Evolutionary conservation across 2,888 invertebrate species (phyloP).

Genomic region (Carpatolechia fugitivella): DNA sequence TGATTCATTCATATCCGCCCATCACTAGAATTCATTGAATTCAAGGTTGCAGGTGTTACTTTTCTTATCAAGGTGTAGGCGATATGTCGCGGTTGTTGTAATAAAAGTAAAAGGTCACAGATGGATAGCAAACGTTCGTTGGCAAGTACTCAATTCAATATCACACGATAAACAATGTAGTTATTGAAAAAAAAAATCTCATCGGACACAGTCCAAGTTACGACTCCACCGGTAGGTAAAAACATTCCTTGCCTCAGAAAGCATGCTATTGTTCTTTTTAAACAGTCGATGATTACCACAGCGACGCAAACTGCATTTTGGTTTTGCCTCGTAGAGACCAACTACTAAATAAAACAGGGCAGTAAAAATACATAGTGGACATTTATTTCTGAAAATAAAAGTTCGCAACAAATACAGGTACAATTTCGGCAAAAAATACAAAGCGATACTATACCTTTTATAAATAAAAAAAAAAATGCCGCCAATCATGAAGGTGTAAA

Average conservation of each 20-base stretch:
- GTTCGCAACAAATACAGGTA: conserved; percentile 65
- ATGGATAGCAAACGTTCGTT: no score
- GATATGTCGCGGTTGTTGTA: not conserved
- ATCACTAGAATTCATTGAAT: no score
- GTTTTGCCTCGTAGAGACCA: not conserved
- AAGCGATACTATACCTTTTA: conserved; percentile 40
- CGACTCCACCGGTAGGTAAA: no score
- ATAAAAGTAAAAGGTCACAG: conserved; percentile 7
- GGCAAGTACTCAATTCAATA: no score
- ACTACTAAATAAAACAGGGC: conserved; percentile 37
- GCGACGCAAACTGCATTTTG: no score
- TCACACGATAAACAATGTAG: no score
- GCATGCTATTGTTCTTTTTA: no score
- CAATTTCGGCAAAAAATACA: conserved; percentile 61
- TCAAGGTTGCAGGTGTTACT: conserved; percentile 40
- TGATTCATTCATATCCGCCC: no score
- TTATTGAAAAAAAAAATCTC: no score
- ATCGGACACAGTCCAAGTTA: no score
- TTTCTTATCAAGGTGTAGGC: conserved; percentile 11
- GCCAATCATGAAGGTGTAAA: conserved; percentile 29
- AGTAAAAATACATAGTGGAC: conserved; percentile 64
- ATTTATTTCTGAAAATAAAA: conserved; percentile 57
- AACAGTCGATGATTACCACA: no score
- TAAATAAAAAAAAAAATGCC: conserved; percentile 32
- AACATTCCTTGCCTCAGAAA: no score